Conservation (phyloP, 2,797 vertebrate genomes). For the Cirrhinus mrigala region DNA sequence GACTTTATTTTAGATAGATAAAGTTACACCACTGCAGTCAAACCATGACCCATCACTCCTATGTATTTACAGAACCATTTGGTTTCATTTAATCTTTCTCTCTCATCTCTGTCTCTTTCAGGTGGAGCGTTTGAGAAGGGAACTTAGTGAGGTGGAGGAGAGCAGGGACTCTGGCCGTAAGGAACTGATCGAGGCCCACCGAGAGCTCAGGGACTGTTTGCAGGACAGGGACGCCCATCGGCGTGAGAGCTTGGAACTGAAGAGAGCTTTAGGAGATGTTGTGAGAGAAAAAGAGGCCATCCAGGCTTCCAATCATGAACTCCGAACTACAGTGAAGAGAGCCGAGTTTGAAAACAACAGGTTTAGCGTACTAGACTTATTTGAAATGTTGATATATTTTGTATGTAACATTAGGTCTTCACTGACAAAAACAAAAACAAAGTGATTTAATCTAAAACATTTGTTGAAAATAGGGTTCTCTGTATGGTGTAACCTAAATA, state of each 20-base stretch:
- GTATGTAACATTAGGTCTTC: neutral
- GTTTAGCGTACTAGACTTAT: conserved; percentile 64
- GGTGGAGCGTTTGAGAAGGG: conserved; percentile 75
- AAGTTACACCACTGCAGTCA: neutral
- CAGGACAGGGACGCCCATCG: conserved; percentile 74
- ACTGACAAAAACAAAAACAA: too few relatives aligned
- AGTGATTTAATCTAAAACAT: neutral
- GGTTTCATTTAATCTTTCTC: neutral
- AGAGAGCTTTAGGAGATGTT: conserved; percentile 72
- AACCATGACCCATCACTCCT: neutral
- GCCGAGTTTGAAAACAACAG: conserved; percentile 84
- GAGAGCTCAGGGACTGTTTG: conserved; percentile 73
- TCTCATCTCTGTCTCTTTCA: conserved; percentile 59
- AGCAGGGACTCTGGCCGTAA: conserved; percentile 65
- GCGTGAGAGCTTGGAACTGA: conserved; percentile 79
- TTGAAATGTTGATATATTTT: neutral
- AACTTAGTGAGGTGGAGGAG: conserved; percentile 76
- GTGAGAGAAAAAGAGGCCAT: conserved; percentile 79
- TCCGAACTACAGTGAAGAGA: conserved; percentile 76
- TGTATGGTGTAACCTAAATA: neutral
- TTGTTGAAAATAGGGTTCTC: neutral
- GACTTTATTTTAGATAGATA: neutral
- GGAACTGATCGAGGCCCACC: conserved; percentile 78
- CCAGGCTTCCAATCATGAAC: conserved; percentile 79
- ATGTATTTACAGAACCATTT: conserved; percentile 26